Evolutionary conservation across 2,113 vertebrate species (phyloP), one percentile per base, ranked within the genome.

Genomic region (Cheilinus undulatus): DNA sequence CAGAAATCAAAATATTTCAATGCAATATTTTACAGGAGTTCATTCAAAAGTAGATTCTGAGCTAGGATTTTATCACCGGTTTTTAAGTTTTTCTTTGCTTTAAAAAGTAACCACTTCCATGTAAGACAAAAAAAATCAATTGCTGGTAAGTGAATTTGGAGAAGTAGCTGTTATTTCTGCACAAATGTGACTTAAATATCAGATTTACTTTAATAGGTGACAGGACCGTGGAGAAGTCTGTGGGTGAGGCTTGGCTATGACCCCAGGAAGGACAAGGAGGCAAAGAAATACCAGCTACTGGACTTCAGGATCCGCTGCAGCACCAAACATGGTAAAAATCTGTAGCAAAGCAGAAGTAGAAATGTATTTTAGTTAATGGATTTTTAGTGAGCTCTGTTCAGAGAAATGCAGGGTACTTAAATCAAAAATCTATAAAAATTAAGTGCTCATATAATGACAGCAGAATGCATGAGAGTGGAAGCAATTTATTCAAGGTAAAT

Each of bases 261-360:
- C 84, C 98, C 98, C 45, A 93, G 98, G 3, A 97, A 95, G 84
- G 82, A 69, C 23, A 64, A 92, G 0, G 95, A 96, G 7, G 93
- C 97, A 75, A 99, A 98, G 87, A 94, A 95, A 60, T 99, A 99
- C 70, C 98, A 99, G 88, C 93, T 98, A 4, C 92, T 99, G 74
- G 97, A 99, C 83, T 99, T 98, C 90, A 92, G 98, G 91, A 96
- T 99, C 78, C 97, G 98, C 50, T 98, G 95, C 63, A 97, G 97
- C 77, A 94, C 95, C 92, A 99, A 97, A 82, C 95, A 96, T 0
- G 97, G 97, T 99, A 89, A 94, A 82, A 56, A 57, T 7, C 79
- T 24, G 51, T 54, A 23, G 1, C 24, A 11, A 14, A 4, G 48
- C 22, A 15, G 30, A 19, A 20, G n/a, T 10, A 23, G 22, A 17